Percentiles rank a stretch among this genome's conserved stretches.
phyloP scores from a whole-genome alignment of 2,797 vertebrate species.

The Pseudocheirus occidentalis region DNA sequence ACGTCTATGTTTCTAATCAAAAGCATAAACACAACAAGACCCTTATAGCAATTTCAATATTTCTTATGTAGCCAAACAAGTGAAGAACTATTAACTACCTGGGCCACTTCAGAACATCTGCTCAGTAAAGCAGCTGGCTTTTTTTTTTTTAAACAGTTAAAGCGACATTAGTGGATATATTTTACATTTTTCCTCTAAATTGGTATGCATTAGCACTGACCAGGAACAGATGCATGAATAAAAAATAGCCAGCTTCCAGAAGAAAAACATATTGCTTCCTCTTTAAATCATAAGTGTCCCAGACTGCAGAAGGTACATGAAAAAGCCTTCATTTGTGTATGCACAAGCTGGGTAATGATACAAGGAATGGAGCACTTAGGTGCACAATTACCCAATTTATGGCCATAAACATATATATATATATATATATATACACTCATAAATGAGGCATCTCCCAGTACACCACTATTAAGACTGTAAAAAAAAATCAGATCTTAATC shows the following conservation, averaged over 20 bases:
- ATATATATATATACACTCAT: background rate
- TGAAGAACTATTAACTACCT: slow-evolving; percentile 36
- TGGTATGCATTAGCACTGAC: slow-evolving; percentile 43
- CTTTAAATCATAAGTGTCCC: slow-evolving; percentile 14
- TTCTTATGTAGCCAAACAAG: slow-evolving; percentile 29
- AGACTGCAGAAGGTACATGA: slow-evolving; percentile 52
- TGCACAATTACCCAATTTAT: slow-evolving; percentile 52
- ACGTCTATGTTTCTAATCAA: slow-evolving; percentile 3
- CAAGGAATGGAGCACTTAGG: slow-evolving; percentile 55
- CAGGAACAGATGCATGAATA: slow-evolving; percentile 1
- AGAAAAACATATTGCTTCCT: slow-evolving; percentile 13
- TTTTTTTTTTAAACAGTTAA: background rate
- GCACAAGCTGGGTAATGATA: slow-evolving; percentile 48
- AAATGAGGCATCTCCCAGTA: slow-evolving; percentile 23
- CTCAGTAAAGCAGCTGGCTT: slow-evolving; percentile 40
- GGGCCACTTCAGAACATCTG: slow-evolving; percentile 29
- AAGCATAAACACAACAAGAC: background rate
- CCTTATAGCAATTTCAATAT: slow-evolving; percentile 40
- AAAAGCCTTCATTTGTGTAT: slow-evolving; percentile 48
- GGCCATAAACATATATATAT: slow-evolving; percentile 15
- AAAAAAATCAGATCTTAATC: slow-evolving; percentile 36
- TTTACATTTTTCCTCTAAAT: slow-evolving; percentile 41
- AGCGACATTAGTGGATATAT: slow-evolving; percentile 22
- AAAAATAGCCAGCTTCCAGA: slow-evolving; percentile 52
- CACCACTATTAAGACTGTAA: slow-evolving; percentile 17